Evolutionary conservation across 1,140 invertebrate genomes (phyloP).

Genomic region (Lethrus apterus): DNA sequence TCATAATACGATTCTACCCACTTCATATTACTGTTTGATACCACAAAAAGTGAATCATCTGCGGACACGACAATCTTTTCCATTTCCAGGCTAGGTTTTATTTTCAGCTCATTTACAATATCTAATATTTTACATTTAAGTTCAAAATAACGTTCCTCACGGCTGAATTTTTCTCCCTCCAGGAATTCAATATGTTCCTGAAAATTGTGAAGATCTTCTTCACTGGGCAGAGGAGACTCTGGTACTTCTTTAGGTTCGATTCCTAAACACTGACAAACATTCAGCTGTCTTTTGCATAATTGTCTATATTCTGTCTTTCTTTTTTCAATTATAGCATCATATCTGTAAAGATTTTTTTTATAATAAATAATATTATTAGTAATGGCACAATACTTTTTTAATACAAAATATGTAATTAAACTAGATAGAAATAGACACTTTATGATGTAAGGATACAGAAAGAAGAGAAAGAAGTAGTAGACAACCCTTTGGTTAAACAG

Average conservation of each 20-base stretch:
- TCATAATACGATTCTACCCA: slow-evolving; percentile 42
- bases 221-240: slow-evolving; percentile 44
- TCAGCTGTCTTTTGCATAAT: slow-evolving; percentile 19
- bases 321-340: slow-evolving; percentile 17
- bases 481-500: no score
- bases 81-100: slow-evolving; percentile 47
- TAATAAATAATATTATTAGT: no score
- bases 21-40: slow-evolving; percentile 48
- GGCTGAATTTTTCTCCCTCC: slow-evolving; percentile 47
- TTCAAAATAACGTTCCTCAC: slow-evolving; percentile 45
- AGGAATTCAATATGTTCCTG: slow-evolving; percentile 46
- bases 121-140: slow-evolving; percentile 47
- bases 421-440: no score
- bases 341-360: no score
- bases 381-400: no score
- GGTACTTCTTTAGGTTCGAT: slow-evolving; percentile 41
- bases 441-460: no score
- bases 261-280: slow-evolving; percentile 39
- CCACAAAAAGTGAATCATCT: slow-evolving; percentile 47
- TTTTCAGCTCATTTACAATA: slow-evolving; percentile 49
- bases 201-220: slow-evolving; percentile 46
- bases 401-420: no score
- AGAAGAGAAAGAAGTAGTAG: no score
- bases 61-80: slow-evolving; percentile 44
- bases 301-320: slow-evolving; percentile 18